phyloP scores from a whole-genome alignment of 1,140 invertebrate genomes.

The Eubasilissa regina region DNA sequence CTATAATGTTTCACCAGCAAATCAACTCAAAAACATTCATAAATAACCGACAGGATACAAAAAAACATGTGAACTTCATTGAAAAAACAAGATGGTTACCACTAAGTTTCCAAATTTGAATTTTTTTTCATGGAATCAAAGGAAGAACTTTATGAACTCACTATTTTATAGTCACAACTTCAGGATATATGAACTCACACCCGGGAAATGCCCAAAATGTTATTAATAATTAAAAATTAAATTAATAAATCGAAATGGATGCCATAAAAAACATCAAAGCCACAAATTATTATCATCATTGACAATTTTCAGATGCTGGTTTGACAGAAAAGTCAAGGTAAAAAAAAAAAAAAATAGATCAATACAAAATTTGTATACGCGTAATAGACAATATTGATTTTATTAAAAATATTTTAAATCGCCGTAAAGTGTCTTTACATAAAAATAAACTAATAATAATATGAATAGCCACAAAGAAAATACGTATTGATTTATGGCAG shows the following conservation, averaged over 20 bases:
- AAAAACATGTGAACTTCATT: conserved; percentile 24
- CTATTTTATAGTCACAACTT: neutral
- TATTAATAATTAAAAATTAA: neutral
- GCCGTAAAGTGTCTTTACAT: too few relatives aligned
- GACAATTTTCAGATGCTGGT: too few relatives aligned
- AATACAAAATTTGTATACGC: too few relatives aligned
- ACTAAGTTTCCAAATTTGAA: conserved; percentile 23
- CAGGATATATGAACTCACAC: neutral
- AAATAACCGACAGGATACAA: neutral
- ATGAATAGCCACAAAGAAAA: too few relatives aligned
- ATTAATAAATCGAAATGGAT: conserved; percentile 18
- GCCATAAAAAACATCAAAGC: neutral
- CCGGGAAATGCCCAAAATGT: conserved; percentile 11
- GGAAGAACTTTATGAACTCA: conserved; percentile 9
- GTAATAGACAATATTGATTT: too few relatives aligned
- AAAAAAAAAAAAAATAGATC: too few relatives aligned
- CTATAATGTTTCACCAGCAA: conserved; percentile 12
- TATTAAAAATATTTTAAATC: too few relatives aligned
- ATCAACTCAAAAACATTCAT: conserved; percentile 11
- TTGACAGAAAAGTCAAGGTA: too few relatives aligned
- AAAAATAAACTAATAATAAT: too few relatives aligned
- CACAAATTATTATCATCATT: neutral
- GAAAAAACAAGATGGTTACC: conserved; percentile 12
- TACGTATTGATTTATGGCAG: too few relatives aligned
- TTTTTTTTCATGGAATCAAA: conserved; percentile 15